A percentile compares a stretch with the other conserved stretches of the same genome.
Conservation (phyloP, 2,888 invertebrate genomes). For the Pachymerium ferrugineum region DNA sequence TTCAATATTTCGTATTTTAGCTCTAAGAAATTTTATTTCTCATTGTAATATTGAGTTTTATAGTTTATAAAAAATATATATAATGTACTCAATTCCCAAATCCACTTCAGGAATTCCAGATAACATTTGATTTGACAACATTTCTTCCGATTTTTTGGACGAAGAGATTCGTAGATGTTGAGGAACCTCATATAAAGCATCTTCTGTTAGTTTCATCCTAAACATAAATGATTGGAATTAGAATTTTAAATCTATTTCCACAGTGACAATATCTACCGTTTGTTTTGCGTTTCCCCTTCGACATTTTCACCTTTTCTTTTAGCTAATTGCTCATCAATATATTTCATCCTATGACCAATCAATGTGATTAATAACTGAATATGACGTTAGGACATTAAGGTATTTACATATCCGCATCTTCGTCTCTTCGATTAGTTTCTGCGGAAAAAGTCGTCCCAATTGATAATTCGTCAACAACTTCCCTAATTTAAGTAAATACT, state of each 20-base stretch:
- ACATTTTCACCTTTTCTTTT: constrained; percentile 65
- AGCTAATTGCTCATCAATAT: constrained; percentile 79
- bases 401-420: constrained; percentile 94
- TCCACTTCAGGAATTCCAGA: constrained; percentile 99
- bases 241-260: too few relatives aligned
- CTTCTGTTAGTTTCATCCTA: constrained; percentile 54
- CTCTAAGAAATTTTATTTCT: constrained; percentile 52
- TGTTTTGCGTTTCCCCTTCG: constrained; percentile 25
- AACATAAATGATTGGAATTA: neutral
- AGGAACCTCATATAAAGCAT: constrained; percentile 80
- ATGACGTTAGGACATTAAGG: constrained; percentile 12
- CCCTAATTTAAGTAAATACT: constrained; percentile 50
- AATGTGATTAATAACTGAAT: neutral
- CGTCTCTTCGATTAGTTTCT: constrained; percentile 95
- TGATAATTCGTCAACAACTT: constrained; percentile 63
- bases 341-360: constrained; percentile 57
- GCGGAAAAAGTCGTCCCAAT: constrained; percentile 97
- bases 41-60: neutral
- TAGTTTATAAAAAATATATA: neutral
- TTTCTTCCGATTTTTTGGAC: constrained; percentile 88
- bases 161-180: constrained; percentile 80
- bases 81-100: constrained; percentile 82
- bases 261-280: neutral
- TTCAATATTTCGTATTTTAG: constrained; percentile 97
- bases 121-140: constrained; percentile 99